phyloP scores from a whole-genome alignment of 2,113 vertebrate species.

The Saiga tatarica region DNA sequence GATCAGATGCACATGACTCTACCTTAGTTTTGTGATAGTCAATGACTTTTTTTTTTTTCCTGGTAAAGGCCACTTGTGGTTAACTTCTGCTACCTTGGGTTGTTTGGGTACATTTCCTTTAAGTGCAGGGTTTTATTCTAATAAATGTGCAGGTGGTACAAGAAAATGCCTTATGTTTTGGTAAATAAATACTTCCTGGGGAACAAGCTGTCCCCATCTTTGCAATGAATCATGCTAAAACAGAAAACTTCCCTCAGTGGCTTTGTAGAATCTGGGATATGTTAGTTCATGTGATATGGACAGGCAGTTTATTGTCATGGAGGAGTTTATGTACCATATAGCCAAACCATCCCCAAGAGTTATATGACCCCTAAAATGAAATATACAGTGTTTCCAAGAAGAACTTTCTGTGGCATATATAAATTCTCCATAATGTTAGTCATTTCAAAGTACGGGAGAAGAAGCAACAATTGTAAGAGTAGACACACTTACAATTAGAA shows the following conservation, averaged over 20 bases:
- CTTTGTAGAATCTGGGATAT: background rate
- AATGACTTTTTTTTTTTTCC: background rate
- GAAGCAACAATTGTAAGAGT: background rate
- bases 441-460: background rate
- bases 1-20: background rate
- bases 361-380: background rate
- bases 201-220: background rate
- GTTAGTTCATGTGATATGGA: background rate
- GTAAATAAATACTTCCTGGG: slow-evolving; percentile 15
- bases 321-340: background rate
- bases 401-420: background rate
- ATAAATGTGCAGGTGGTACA: background rate
- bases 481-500: background rate
- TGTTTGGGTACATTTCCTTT: background rate
- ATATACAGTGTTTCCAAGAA: background rate
- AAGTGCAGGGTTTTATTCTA: background rate
- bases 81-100: background rate
- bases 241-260: background rate
- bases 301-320: background rate
- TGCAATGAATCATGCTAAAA: background rate
- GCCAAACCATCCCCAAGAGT: background rate
- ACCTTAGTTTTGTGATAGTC: background rate
- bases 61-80: background rate
- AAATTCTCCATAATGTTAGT: background rate
- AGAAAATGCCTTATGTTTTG: background rate